These are phyloP conservation scores for Rhea pennata DNA, from an alignment of 2,113 vertebrate species.

Conservation along the genomic window DNA sequence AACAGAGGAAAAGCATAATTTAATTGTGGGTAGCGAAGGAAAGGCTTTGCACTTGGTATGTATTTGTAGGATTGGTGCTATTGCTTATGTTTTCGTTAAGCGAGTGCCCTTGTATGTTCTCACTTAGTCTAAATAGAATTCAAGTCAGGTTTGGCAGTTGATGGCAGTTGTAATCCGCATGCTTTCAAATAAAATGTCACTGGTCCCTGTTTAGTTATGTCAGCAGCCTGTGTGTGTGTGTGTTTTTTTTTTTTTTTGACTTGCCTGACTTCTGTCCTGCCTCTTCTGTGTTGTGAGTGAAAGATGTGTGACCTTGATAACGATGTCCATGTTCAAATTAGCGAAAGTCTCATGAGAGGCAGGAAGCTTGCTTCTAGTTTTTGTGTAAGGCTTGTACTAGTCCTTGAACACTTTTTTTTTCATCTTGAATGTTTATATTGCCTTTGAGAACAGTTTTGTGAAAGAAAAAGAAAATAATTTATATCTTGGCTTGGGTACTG, in stretches of 20 bases:
- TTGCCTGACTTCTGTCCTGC: slow-evolving; percentile 31
- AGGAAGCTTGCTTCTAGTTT: neutral
- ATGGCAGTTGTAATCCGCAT: neutral
- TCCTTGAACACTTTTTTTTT: neutral
- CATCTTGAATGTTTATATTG: neutral
- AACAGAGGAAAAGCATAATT: neutral
- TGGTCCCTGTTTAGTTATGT: neutral
- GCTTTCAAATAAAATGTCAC: slow-evolving; percentile 50
- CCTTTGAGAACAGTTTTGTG: neutral
- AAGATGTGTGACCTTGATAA: slow-evolving; percentile 47
- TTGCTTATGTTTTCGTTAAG: neutral
- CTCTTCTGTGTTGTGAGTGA: neutral
- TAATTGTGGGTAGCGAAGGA: neutral
- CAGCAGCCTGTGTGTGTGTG: neutral
- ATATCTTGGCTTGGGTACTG: neutral
- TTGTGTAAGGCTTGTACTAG: neutral
- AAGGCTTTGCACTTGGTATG: neutral
- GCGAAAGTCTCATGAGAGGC: neutral
- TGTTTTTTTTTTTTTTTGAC: neutral
- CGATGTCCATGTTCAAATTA: neutral
- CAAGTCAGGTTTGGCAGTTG: neutral
- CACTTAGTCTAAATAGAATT: neutral
- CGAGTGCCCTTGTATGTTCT: slow-evolving; percentile 21
- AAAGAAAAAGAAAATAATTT: neutral
- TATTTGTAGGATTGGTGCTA: neutral